Evolutionary conservation across 2,113 vertebrate species (phyloP), one percentile per base, ranked within the genome.

Genomic region (Sorex araneus): DNA sequence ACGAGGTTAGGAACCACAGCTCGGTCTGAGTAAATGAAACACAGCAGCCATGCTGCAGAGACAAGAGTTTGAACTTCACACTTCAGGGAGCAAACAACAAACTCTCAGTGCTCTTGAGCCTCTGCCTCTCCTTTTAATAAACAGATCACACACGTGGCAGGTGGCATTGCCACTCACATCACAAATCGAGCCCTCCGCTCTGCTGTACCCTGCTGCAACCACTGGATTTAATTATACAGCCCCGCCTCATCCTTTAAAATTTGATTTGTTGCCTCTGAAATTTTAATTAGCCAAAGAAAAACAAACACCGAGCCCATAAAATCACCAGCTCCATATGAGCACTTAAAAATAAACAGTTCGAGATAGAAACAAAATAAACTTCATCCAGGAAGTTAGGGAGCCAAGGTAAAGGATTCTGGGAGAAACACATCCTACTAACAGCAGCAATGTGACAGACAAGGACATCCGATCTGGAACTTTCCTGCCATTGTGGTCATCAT

Each of bases 231-330:
- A 76, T 95, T 89, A 94, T 19, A 50, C 25, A 32, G 32, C 47
- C 45, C 10, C 9, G 60, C 34, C 70, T 90, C 88, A 54, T 94
- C 50, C 50, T 90, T 84, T 27, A 30, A 87, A 74, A 57, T 81
- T 93, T 90, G 93, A 94, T 91, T 93, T 96, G 84, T 91, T 91
- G 90, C 69, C 78, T 71, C 15, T 93, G 87, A 95, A 93, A 94
- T 64, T 91, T 94, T 82, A 90, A 95, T 96, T 88, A 93, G 92
- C 78, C 87, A n/a, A 66, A 85, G 81, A 76, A 85, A 94, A 93
- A 86, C 91, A 93, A 93, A 95, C 85, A 83, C 34, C 0, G 47
- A 87, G 34, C 64, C 36, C 87, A 25, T 94, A 91, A 95, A 94
- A 81, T 32, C 69, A 27, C 40, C 28, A 66, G 81, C 57, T 50